These are phyloP conservation scores for Anthophora plumipes DNA, from an alignment of 2,888 invertebrate genomes.

Conservation along the genomic window DNA sequence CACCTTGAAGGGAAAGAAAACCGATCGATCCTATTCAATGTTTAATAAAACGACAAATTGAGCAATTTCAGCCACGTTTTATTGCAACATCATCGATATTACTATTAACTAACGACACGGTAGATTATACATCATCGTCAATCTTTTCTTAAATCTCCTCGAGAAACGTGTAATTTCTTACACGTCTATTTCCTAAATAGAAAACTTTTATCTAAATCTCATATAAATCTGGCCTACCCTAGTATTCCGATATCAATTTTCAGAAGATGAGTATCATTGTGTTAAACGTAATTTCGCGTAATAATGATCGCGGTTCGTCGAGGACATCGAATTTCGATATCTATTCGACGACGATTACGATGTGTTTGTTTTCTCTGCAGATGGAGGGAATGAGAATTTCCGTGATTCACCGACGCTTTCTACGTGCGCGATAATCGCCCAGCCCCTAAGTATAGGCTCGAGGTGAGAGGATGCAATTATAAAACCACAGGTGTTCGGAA, in stretches of 20 bases:
- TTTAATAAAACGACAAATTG: background rate
- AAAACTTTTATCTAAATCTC: background rate
- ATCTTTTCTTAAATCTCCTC: slow-evolving; percentile 6
- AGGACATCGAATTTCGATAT: background rate
- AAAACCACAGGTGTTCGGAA: slow-evolving; percentile 53
- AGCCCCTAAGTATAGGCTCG: slow-evolving; percentile 46
- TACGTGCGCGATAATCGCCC: slow-evolving; percentile 54
- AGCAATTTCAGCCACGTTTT: slow-evolving; percentile 2
- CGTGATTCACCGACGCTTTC: slow-evolving; percentile 53
- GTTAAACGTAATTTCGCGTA: slow-evolving; percentile 26
- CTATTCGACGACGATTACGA: background rate
- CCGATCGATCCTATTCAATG: background rate
- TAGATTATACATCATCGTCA: slow-evolving; percentile 10
- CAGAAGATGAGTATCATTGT: background rate
- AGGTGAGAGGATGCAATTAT: slow-evolving; percentile 55
- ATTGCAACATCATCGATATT: slow-evolving; percentile 21
- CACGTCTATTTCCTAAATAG: background rate
- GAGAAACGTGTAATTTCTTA: slow-evolving; percentile 43
- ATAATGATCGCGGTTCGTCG: slow-evolving; percentile 22
- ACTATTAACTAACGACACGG: slow-evolving; percentile 26
- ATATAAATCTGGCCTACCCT: no score
- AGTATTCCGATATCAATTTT: background rate
- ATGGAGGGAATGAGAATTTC: slow-evolving; percentile 18
- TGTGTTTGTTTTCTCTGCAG: slow-evolving; percentile 46
- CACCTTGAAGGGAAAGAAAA: slow-evolving; percentile 7